These are phyloP conservation scores for Anastatus disparis DNA, from an alignment of 1,140 invertebrate genomes.

Conservation along the genomic window DNA sequence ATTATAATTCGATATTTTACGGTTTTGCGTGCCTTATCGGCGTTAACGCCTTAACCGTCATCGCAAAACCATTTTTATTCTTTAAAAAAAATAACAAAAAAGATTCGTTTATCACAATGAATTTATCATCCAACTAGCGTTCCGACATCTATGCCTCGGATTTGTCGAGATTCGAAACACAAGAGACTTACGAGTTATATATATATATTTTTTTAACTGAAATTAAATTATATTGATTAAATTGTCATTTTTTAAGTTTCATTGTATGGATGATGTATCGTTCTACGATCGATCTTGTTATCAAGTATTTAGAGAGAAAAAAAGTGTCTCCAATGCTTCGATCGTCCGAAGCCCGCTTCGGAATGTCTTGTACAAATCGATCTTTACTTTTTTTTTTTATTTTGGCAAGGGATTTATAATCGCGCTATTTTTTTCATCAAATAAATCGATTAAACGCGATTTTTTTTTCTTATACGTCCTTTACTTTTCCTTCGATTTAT, in stretches of 20 bases:
- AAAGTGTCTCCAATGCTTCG: neutral
- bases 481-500: no score
- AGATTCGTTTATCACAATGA: conserved; percentile 19
- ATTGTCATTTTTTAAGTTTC: neutral
- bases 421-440: neutral
- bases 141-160: neutral
- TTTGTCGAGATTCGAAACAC: neutral
- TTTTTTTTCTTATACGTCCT: neutral
- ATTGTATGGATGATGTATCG: no score
- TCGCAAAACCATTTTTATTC: no score
- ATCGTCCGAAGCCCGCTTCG: neutral
- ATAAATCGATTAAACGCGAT: neutral
- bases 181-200: no score
- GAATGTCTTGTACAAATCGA: neutral
- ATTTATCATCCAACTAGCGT: conserved; percentile 8
- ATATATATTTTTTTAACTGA: neutral
- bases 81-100: no score
- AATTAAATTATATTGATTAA: neutral
- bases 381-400: no score
- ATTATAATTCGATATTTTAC: no score
- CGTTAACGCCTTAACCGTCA: no score
- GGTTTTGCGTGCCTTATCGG: no score
- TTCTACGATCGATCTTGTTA: no score
- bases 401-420: no score
- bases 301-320: no score